These are phyloP conservation scores for Chinchilla lanigera DNA, from an alignment of 2,113 vertebrate genomes.

Conservation along the genomic window DNA sequence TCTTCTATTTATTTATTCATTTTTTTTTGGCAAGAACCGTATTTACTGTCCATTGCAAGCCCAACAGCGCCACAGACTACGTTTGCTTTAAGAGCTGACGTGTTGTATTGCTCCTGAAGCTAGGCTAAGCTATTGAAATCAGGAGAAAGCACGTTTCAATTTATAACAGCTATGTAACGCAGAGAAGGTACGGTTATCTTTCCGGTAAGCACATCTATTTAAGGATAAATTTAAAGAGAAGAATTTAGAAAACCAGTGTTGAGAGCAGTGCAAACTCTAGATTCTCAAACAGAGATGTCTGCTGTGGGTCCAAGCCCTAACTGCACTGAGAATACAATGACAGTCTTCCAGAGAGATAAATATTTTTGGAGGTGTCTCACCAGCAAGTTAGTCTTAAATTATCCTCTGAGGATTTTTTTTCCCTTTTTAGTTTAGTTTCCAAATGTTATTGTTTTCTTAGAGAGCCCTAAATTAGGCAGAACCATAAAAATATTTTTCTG, in stretches of 20 bases:
- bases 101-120: neutral
- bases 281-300: neutral
- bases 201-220: neutral
- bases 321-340: neutral
- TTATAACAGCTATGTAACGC: neutral
- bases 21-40: too few species aligned
- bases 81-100: neutral
- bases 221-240: neutral
- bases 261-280: neutral
- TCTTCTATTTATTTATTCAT: neutral
- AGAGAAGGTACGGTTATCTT: neutral
- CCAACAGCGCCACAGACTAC: neutral
- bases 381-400: neutral
- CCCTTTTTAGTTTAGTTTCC: neutral
- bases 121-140: neutral
- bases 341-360: neutral
- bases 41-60: too few species aligned
- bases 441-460: neutral
- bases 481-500: neutral
- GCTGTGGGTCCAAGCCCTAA: neutral
- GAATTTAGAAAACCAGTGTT: conserved; percentile 2
- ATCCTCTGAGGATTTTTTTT: neutral
- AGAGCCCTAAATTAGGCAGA: neutral
- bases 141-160: neutral
- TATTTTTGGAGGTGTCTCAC: neutral